Percentiles rank a stretch among this genome's conserved stretches.
Evolutionary conservation across 2,113 vertebrate species (phyloP).

Genomic region (Myiozetetes cayanensis): DNA sequence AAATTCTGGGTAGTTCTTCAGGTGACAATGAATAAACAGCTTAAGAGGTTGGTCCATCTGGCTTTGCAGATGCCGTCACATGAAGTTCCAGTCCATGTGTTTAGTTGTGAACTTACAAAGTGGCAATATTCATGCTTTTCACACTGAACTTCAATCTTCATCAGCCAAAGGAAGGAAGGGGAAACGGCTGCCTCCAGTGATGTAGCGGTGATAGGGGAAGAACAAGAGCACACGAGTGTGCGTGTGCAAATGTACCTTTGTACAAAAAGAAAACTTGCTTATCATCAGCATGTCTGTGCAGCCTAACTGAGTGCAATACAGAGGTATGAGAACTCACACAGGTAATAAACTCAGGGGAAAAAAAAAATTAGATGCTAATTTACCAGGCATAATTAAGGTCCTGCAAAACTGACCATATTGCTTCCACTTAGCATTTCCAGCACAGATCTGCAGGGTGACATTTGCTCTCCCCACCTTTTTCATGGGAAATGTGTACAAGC

Average conservation of each 20-base stretch:
- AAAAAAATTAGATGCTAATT: neutral
- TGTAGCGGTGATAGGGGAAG: neutral
- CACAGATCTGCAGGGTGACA: neutral
- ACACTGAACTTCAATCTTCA: neutral
- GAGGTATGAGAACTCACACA: neutral
- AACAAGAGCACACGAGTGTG: neutral
- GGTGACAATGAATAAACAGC: neutral
- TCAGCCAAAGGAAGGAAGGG: neutral
- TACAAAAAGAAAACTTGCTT: neutral
- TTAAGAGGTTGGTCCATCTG: neutral
- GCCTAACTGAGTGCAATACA: neutral
- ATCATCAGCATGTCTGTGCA: fast-evolving
- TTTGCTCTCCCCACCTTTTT: neutral
- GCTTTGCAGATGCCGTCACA: neutral
- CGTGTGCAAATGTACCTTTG: fast-evolving
- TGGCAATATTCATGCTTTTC: neutral
- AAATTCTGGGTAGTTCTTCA: neutral
- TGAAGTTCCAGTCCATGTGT: neutral
- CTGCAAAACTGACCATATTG: neutral
- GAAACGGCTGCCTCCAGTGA: neutral
- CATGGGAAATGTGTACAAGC: neutral
- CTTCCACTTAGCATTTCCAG: neutral
- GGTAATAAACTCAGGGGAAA: neutral
- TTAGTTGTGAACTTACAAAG: neutral
- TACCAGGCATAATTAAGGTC: neutral